Conservation (phyloP, 2,888 invertebrate genomes). For the Sericinus montela region DNA sequence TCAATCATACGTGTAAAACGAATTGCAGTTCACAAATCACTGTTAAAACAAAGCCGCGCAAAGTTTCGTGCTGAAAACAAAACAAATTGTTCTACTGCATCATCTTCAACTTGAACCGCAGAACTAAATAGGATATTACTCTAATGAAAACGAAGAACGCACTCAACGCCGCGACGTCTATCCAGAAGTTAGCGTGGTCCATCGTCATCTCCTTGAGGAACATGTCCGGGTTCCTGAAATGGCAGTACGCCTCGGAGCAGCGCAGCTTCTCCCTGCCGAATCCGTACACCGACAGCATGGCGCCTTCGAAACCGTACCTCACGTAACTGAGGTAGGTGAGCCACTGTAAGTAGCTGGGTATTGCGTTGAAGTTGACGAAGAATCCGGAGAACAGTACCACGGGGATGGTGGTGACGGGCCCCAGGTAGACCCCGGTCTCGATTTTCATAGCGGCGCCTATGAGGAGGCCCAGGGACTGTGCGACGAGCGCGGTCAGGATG, state of each 20-base stretch:
- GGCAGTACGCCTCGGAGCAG: conserved; percentile 91
- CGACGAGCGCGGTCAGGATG: conserved; percentile 92
- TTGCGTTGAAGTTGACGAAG: conserved; percentile 95
- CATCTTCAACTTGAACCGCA: conserved; percentile 87
- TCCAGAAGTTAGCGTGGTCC: conserved; percentile 87
- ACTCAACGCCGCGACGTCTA: conserved; percentile 90
- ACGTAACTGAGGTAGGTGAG: conserved; percentile 94
- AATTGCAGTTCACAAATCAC: conserved; percentile 26
- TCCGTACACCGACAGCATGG: conserved; percentile 95
- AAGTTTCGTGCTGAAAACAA: conserved; percentile 34
- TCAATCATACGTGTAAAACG: conserved; percentile 5
- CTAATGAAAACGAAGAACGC: conserved; percentile 89
- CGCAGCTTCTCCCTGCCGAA: conserved; percentile 88
- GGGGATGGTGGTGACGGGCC: conserved; percentile 95
- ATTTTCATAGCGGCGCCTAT: conserved; percentile 95
- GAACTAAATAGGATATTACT: conserved; percentile 88
- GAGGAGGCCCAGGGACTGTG: conserved; percentile 94
- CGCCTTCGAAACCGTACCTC: conserved; percentile 93
- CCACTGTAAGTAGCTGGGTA: conserved; percentile 93
- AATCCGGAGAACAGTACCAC: conserved; percentile 96
- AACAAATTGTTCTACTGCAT: conserved; percentile 60
- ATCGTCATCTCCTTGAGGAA: conserved; percentile 93
- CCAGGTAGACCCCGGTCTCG: conserved; percentile 87
- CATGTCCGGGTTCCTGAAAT: conserved; percentile 88
- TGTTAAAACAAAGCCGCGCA: conserved; percentile 22